phyloP scores from a whole-genome alignment of 2,888 invertebrate genomes.

The Lasioglossum vierecki region DNA sequence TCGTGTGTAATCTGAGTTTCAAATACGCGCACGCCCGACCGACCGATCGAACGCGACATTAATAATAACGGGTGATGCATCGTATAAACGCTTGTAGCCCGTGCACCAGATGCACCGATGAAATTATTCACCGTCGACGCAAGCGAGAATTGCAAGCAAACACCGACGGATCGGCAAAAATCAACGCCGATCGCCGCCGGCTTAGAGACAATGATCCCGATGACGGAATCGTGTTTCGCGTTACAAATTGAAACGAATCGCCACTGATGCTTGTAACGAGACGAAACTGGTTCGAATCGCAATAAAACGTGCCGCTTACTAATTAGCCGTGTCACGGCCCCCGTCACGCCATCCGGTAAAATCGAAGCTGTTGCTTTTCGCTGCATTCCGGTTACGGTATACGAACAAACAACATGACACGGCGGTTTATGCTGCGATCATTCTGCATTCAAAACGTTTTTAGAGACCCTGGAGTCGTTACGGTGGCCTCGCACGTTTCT shows the following conservation, averaged over 20 bases:
- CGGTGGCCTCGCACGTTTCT: neutral
- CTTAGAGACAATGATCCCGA: neutral
- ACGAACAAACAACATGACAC: neutral
- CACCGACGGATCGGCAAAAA: neutral
- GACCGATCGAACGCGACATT: neutral
- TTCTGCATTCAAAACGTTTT: neutral
- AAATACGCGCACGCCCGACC: neutral
- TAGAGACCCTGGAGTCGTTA: accelerated
- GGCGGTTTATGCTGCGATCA: neutral
- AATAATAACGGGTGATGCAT: neutral
- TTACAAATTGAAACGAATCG: neutral
- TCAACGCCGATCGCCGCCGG: neutral
- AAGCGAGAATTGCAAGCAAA: neutral
- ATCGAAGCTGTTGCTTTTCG: neutral
- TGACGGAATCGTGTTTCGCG: neutral
- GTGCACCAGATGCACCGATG: neutral
- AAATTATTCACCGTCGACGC: neutral
- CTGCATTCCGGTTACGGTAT: neutral
- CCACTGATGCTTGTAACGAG: neutral
- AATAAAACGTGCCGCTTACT: neutral
- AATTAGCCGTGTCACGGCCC: neutral
- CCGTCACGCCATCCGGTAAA: neutral
- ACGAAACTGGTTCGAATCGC: neutral
- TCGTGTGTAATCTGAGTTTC: neutral
- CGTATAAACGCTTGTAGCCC: neutral